These are phyloP conservation scores for Thalassoma bifasciatum DNA, from an alignment of 2,113 vertebrate species.

Conservation along the genomic window DNA sequence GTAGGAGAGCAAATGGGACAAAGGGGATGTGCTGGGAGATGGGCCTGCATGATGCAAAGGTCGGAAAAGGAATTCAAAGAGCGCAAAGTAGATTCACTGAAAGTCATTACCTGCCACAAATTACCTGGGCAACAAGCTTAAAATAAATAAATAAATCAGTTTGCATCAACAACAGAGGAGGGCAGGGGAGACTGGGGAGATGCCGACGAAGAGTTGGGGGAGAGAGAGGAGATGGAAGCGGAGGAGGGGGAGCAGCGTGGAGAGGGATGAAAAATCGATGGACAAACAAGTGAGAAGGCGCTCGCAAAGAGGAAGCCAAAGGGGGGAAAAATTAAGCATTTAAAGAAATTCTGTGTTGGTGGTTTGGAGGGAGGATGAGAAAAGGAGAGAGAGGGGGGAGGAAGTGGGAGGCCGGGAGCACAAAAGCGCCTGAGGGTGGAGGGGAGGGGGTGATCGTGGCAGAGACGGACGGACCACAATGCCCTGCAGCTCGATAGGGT, in stretches of 20 bases:
- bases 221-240: conserved; percentile 30
- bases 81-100: conserved; percentile 90
- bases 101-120: conserved; percentile 96
- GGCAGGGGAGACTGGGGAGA: conserved; percentile 56
- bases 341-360: conserved; percentile 77
- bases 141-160: conserved; percentile 82
- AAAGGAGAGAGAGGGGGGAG: conserved; percentile 26
- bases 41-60: conserved; percentile 63
- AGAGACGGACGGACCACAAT: conserved; percentile 75
- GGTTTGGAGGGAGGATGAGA: conserved; percentile 61
- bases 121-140: conserved; percentile 93
- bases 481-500: conserved; percentile 82
- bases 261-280: conserved; percentile 82
- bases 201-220: conserved; percentile 49
- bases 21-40: conserved; percentile 56
- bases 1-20: conserved; percentile 62
- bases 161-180: conserved; percentile 71
- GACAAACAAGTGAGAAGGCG: conserved; percentile 81
- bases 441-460: conserved; percentile 51
- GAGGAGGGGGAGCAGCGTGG: conserved; percentile 56
- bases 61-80: conserved; percentile 78
- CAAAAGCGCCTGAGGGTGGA: conserved; percentile 76
- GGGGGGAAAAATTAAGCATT: conserved; percentile 78
- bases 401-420: conserved; percentile 36
- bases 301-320: conserved; percentile 74